These are phyloP conservation scores for Ostrea edulis DNA, from an alignment of 1,140 invertebrate genomes.

Conservation along the genomic window DNA sequence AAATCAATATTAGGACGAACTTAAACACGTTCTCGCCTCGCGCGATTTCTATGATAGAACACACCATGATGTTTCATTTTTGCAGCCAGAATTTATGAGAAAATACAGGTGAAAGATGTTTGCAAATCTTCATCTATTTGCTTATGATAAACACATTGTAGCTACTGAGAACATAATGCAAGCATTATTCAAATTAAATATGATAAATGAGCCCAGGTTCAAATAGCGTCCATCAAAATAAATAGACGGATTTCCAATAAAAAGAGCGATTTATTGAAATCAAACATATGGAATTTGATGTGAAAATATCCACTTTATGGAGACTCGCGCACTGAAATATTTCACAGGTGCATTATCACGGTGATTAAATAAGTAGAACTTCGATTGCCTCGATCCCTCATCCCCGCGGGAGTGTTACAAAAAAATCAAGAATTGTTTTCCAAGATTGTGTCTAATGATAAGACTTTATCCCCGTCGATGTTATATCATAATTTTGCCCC, in stretches of 20 bases:
- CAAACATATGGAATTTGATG: slow-evolving; percentile 9
- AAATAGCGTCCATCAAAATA: background rate
- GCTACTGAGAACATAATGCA: slow-evolving; percentile 17
- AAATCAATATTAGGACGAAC: background rate
- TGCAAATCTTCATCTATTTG: background rate
- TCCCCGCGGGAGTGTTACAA: background rate
- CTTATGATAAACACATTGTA: slow-evolving; percentile 27
- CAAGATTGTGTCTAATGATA: background rate
- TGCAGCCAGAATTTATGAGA: background rate
- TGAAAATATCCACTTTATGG: slow-evolving; percentile 5
- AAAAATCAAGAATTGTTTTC: background rate
- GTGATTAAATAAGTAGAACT: background rate
- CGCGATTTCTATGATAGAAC: background rate
- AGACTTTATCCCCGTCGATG: background rate
- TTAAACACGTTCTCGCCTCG: background rate
- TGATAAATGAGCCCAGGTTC: slow-evolving; percentile 18
- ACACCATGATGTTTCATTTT: background rate
- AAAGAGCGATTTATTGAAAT: slow-evolving; percentile 4
- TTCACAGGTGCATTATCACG: slow-evolving; percentile 2
- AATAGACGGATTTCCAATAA: background rate
- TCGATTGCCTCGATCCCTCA: background rate
- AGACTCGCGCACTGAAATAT: background rate
- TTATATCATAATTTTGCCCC: background rate
- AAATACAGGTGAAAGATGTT: background rate
- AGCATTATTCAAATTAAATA: slow-evolving; percentile 22